phyloP scores from a whole-genome alignment of 2,888 invertebrate genomes.

The Chrysolina americana region DNA sequence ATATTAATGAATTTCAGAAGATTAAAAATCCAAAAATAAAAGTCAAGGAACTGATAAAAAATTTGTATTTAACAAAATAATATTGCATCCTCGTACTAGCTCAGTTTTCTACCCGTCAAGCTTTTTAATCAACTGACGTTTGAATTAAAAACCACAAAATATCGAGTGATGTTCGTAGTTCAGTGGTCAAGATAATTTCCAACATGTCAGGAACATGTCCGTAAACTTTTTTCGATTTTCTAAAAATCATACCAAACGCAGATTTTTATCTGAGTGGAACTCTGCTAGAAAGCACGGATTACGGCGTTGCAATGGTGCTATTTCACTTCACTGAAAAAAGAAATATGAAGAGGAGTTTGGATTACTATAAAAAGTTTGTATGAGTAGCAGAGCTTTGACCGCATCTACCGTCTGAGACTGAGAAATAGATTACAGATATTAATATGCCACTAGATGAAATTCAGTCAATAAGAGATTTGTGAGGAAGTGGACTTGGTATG shows the following conservation, averaged over 20 bases:
- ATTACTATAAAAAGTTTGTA: no score
- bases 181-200: conserved; percentile 44
- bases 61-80: background rate
- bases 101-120: conserved; percentile 33
- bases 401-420: no score
- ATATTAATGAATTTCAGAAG: no score
- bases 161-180: conserved; percentile 40
- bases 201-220: conserved; percentile 48
- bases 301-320: background rate
- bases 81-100: conserved; percentile 17
- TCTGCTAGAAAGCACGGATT: background rate
- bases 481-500: no score
- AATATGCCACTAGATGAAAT: no score
- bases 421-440: no score
- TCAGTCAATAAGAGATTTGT: no score
- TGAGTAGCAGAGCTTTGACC: no score
- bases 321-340: background rate
- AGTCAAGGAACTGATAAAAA: no score
- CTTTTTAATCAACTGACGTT: conserved; percentile 46
- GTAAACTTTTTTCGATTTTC: conserved; percentile 38
- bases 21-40: no score
- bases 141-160: conserved; percentile 42
- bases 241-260: conserved; percentile 27
- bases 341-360: background rate
- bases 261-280: conserved; percentile 26